These are phyloP conservation scores for Aleiodes leptofemur DNA, from an alignment of 2,888 invertebrate genomes.

Conservation along the genomic window DNA sequence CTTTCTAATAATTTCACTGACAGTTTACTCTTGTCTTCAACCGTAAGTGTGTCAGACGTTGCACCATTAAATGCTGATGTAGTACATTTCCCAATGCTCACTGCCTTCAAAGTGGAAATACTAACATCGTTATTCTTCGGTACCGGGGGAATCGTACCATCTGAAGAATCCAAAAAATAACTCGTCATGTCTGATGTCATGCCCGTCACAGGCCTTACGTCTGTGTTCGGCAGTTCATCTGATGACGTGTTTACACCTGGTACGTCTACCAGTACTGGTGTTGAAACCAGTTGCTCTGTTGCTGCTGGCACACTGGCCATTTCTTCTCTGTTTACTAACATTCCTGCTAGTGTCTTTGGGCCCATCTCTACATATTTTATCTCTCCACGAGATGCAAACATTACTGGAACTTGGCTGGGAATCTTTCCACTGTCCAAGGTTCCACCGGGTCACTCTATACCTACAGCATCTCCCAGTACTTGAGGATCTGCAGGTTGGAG, in stretches of 20 bases:
- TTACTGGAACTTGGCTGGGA: no score
- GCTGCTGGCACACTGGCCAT: background rate
- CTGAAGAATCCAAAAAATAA: no score
- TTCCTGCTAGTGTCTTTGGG: constrained; percentile 8
- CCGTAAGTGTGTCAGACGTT: no score
- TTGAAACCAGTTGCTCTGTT: background rate
- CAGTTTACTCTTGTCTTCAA: no score
- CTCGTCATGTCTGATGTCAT: no score
- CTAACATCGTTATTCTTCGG: no score
- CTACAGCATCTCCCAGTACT: background rate
- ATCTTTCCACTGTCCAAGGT: background rate
- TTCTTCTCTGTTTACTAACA: background rate
- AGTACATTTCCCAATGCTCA: no score
- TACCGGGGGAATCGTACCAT: no score
- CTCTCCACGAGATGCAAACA: background rate
- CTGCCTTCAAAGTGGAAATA: no score
- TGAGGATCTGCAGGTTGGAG: background rate
- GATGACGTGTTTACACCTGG: background rate
- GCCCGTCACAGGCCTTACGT: background rate
- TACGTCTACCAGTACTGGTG: constrained; percentile 8
- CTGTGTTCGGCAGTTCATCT: background rate
- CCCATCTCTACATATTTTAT: background rate
- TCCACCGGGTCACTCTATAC: background rate
- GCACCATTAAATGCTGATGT: no score
- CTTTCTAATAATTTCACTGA: no score